Conservation (phyloP, 1,140 invertebrate species). For the Ips nitidus region DNA sequence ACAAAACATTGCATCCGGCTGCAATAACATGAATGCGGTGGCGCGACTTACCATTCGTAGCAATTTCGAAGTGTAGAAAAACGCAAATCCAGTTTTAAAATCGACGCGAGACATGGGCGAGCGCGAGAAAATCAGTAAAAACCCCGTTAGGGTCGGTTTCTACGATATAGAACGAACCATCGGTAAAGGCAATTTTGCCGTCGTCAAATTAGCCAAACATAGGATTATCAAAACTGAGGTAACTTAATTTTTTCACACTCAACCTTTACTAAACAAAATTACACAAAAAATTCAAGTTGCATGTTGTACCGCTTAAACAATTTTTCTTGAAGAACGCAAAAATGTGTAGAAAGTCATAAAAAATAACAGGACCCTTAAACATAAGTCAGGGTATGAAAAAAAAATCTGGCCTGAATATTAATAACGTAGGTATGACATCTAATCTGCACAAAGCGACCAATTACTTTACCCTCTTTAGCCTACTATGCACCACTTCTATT, state of each 20-base stretch:
- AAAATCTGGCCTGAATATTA: too few relatives aligned
- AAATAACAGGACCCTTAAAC: too few relatives aligned
- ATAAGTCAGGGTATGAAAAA: too few relatives aligned
- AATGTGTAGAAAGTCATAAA: too few relatives aligned
- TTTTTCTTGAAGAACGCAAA: too few relatives aligned
- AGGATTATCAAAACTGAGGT: constrained; percentile 98
- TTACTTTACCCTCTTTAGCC: too few relatives aligned
- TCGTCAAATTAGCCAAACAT: constrained; percentile 97
- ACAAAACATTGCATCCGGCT: constrained; percentile 13
- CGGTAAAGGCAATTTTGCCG: constrained; percentile 98
- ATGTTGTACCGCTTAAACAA: too few relatives aligned
- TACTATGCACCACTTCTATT: too few relatives aligned
- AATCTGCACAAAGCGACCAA: too few relatives aligned
- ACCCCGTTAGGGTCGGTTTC: constrained; percentile 90
- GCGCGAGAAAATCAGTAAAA: constrained; percentile 63
- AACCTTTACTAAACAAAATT: too few relatives aligned
- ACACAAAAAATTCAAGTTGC: too few relatives aligned
- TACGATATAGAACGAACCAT: constrained; percentile 96
- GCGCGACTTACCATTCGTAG: neutral
- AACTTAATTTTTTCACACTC: constrained; percentile 36
- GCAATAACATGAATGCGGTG: constrained; percentile 21
- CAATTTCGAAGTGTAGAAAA: neutral
- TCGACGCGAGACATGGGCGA: constrained; percentile 55
- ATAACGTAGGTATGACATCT: too few relatives aligned
- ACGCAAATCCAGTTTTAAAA: constrained; percentile 26